These are phyloP conservation scores for Heteromurus nitidus DNA, from an alignment of 2,888 invertebrate genomes.

Conservation along the genomic window DNA sequence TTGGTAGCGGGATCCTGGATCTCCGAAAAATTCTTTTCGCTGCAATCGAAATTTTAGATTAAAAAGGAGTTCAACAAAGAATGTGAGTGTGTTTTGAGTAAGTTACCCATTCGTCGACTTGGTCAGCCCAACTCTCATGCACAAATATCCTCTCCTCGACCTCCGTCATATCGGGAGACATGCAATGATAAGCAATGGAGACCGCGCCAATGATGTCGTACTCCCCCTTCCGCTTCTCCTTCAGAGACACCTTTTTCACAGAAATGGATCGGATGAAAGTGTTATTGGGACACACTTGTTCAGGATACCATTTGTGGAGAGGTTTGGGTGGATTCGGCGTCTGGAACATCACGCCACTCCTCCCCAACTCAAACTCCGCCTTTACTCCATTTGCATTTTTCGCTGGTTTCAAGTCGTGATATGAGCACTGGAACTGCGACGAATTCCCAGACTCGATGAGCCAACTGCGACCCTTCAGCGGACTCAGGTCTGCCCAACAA, in stretches of 20 bases:
- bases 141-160: background rate
- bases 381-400: background rate
- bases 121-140: background rate
- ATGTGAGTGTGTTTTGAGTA: no score
- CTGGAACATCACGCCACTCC: slow-evolving; percentile 6
- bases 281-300: background rate
- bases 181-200: slow-evolving; percentile 16
- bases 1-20: slow-evolving; percentile 25
- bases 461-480: slow-evolving; percentile 21
- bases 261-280: slow-evolving; percentile 25
- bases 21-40: background rate
- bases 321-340: slow-evolving; percentile 4
- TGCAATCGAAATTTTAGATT: background rate
- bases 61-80: no score
- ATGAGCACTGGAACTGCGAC: background rate
- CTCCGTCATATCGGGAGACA: background rate
- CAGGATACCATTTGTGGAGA: background rate
- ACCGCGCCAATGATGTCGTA: slow-evolving; percentile 17
- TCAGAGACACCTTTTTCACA: background rate
- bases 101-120: background rate
- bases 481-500: slow-evolving; percentile 32
- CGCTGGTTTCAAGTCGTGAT: background rate
- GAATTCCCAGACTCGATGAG: background rate
- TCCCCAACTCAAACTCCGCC: background rate
- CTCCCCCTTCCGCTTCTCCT: background rate